phyloP scores from a whole-genome alignment of 2,888 invertebrate genomes.

The Dusona sp. region DNA sequence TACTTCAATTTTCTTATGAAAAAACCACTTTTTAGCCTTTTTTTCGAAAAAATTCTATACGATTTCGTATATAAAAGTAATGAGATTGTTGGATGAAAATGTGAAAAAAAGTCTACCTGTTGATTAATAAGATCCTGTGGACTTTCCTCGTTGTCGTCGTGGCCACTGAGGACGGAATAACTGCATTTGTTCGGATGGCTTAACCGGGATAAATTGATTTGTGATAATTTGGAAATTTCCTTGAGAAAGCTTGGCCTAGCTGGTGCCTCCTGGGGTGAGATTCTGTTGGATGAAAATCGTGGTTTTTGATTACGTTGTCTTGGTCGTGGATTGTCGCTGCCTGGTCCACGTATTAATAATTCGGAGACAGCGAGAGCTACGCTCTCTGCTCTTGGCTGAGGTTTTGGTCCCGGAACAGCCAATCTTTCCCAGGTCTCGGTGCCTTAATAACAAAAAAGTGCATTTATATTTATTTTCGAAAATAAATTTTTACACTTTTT shows the following conservation, averaged over 20 bases:
- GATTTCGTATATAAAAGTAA: background rate
- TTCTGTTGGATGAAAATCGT: slow-evolving; percentile 82
- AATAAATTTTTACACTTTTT: background rate
- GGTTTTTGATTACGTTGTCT: slow-evolving; percentile 79
- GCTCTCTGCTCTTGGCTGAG: slow-evolving; percentile 90
- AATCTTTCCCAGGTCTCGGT: slow-evolving; percentile 92
- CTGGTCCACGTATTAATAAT: slow-evolving; percentile 84
- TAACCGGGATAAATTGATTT: slow-evolving; percentile 89
- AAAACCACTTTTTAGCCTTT: background rate
- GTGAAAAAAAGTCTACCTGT: slow-evolving; percentile 38
- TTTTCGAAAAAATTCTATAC: no score
- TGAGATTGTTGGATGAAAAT: background rate
- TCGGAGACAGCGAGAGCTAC: slow-evolving; percentile 89
- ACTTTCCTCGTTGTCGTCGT: slow-evolving; percentile 88
- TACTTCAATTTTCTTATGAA: background rate
- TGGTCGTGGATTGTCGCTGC: slow-evolving; percentile 77
- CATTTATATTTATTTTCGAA: no score
- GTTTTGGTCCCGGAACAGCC: slow-evolving; percentile 87
- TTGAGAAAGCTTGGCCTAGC: slow-evolving; percentile 86
- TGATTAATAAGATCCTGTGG: slow-evolving; percentile 79
- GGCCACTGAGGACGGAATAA: slow-evolving; percentile 89
- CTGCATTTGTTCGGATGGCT: slow-evolving; percentile 88
- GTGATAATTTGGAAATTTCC: slow-evolving; percentile 90
- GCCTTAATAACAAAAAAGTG: slow-evolving; percentile 83
- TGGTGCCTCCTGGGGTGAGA: slow-evolving; percentile 84